Percentiles rank a stretch among this genome's conserved stretches.
Evolutionary conservation across 2,888 invertebrate species (phyloP).

Genomic region (Sylvicola cinctus): DNA sequence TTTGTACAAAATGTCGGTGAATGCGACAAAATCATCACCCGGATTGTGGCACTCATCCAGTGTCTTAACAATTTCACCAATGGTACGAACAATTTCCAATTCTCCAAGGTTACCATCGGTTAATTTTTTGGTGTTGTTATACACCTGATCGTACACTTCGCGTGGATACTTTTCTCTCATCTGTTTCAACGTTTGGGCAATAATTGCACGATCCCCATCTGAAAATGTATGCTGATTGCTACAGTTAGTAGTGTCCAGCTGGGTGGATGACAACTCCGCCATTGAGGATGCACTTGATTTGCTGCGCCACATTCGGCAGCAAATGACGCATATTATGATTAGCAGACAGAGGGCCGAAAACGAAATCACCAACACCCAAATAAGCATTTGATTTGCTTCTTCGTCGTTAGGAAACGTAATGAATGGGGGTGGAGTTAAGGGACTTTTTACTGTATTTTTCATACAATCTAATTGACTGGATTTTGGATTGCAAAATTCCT

Average conservation of each 20-base stretch:
- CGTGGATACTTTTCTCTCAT: constrained; percentile 15
- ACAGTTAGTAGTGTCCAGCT: too few species aligned
- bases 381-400: too few species aligned
- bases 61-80: constrained; percentile 15
- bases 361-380: too few species aligned
- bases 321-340: too few species aligned
- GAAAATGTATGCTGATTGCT: too few species aligned
- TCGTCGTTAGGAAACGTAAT: too few species aligned
- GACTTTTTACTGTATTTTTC: constrained; percentile 13
- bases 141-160: constrained; percentile 14
- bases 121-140: constrained; percentile 13
- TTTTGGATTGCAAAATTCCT: constrained; percentile 17
- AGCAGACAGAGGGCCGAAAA: too few species aligned
- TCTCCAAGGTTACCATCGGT: constrained; percentile 13
- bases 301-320: too few species aligned
- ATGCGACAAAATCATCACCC: constrained; percentile 15
- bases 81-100: constrained; percentile 15
- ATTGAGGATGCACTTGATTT: too few species aligned
- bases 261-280: too few species aligned
- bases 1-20: constrained; percentile 15
- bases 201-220: constrained; percentile 13
- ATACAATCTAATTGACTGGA: constrained; percentile 14
- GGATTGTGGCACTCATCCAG: constrained; percentile 13
- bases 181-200: constrained; percentile 14
- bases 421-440: too few species aligned